Evolutionary conservation across 2,113 vertebrate genomes (phyloP).

Genomic region (Oryzias javanicus): DNA sequence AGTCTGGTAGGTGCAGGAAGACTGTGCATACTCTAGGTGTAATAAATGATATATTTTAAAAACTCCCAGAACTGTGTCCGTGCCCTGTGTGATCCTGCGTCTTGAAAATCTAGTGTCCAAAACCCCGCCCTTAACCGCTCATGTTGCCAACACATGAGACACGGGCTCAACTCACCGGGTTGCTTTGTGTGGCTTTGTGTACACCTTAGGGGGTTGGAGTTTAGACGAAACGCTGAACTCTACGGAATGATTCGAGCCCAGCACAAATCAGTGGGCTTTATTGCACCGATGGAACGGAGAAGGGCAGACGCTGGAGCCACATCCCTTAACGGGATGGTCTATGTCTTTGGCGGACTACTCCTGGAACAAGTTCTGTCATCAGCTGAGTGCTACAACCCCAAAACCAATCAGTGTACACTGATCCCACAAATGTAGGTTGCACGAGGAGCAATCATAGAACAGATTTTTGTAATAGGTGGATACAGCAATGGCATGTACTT

Average conservation of each 20-base stretch:
- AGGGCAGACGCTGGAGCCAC: conserved; percentile 1
- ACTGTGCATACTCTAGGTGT: too few relatives aligned
- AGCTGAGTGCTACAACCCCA: conserved; percentile 25
- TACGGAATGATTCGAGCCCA: conserved; percentile 12
- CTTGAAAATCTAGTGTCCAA: too few relatives aligned
- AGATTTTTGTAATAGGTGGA: not conserved
- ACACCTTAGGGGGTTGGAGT: conserved; percentile 16
- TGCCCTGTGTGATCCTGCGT: too few relatives aligned
- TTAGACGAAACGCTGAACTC: not conserved
- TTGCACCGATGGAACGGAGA: conserved; percentile 8
- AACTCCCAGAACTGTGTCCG: too few relatives aligned
- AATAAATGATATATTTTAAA: too few relatives aligned
- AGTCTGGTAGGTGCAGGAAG: too few relatives aligned
- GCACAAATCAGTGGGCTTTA: conserved; percentile 23
- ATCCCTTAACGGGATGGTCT: conserved; percentile 10
- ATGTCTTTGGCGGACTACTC: conserved; percentile 15
- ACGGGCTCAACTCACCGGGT: not conserved
- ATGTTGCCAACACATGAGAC: too few relatives aligned
- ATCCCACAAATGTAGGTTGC: conserved; percentile 10
- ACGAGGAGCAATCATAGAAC: not conserved
- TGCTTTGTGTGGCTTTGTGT: conserved; percentile 12
- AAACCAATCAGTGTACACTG: conserved; percentile 28
- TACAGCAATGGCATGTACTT: not conserved
- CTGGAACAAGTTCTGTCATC: not conserved
- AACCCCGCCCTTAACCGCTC: too few relatives aligned